These are phyloP conservation scores for Tor tambroides DNA, from an alignment of 2,113 vertebrate genomes.

Conservation along the genomic window DNA sequence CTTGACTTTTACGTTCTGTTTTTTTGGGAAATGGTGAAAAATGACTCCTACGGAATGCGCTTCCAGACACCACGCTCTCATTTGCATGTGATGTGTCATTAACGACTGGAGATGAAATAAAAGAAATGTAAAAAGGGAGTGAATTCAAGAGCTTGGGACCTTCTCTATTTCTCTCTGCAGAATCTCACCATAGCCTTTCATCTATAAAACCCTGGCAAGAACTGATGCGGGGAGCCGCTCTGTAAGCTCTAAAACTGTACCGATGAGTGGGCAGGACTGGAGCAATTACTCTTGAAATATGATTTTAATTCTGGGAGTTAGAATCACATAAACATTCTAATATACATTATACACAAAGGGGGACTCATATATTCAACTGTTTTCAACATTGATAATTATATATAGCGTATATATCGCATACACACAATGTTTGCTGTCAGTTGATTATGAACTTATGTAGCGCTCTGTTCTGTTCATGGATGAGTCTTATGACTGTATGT, in stretches of 20 bases:
- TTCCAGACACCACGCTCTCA: slow-evolving; percentile 41
- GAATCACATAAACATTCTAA: neutral
- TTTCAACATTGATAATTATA: neutral
- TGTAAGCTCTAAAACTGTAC: slow-evolving; percentile 10
- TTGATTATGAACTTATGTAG: neutral
- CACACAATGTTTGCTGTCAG: no score
- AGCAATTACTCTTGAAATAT: neutral
- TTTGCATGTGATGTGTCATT: slow-evolving; percentile 44
- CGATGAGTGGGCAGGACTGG: slow-evolving; percentile 13
- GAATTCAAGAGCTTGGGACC: slow-evolving; percentile 18
- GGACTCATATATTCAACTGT: neutral
- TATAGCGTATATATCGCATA: no score
- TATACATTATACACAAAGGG: neutral
- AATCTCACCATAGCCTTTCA: slow-evolving; percentile 22
- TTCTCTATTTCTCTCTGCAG: slow-evolving; percentile 7
- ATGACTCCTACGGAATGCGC: slow-evolving; percentile 30
- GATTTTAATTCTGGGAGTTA: neutral
- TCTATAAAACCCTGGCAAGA: slow-evolving; percentile 23
- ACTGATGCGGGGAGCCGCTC: neutral
- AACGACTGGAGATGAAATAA: slow-evolving; percentile 20
- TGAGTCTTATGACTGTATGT: neutral
- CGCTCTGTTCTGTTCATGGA: neutral
- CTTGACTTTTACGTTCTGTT: slow-evolving; percentile 38
- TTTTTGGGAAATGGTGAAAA: slow-evolving; percentile 51
- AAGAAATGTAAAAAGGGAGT: slow-evolving; percentile 25